phyloP scores from a whole-genome alignment of 2,888 invertebrate genomes.

The Globia sparganii region DNA sequence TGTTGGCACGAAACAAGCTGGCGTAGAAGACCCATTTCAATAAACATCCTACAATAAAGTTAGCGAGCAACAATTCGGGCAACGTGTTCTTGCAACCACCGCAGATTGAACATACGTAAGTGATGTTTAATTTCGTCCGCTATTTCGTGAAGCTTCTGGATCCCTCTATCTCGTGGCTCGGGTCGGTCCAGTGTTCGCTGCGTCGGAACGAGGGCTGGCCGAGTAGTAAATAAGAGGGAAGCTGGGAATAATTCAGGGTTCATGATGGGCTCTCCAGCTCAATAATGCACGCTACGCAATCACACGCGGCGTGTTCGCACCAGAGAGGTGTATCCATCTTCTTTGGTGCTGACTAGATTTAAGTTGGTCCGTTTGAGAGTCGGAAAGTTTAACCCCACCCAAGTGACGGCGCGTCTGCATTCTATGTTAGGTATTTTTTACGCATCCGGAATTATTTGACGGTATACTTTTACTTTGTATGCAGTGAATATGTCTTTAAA shows the following conservation, averaged over 20 bases:
- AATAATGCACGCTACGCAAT: slow-evolving; percentile 62
- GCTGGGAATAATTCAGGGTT: slow-evolving; percentile 61
- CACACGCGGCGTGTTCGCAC: slow-evolving; percentile 37
- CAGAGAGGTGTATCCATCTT: slow-evolving; percentile 29
- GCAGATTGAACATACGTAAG: slow-evolving; percentile 29
- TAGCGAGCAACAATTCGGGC: background rate
- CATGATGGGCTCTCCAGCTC: slow-evolving; percentile 55
- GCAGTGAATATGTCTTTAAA: background rate
- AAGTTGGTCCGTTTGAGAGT: background rate
- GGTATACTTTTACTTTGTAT: background rate
- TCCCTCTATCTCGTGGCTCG: background rate
- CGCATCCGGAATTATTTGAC: background rate
- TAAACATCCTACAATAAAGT: slow-evolving; percentile 6
- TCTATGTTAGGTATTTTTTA: background rate
- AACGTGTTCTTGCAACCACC: background rate
- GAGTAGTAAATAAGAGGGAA: slow-evolving; percentile 56
- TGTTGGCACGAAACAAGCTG: slow-evolving; percentile 8
- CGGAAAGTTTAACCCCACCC: background rate
- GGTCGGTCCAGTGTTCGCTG: slow-evolving; percentile 9
- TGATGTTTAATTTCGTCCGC: slow-evolving; percentile 19
- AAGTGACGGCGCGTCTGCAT: background rate
- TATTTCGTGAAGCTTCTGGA: slow-evolving; percentile 26
- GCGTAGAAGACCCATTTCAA: slow-evolving; percentile 7
- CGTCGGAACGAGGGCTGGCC: slow-evolving; percentile 20
- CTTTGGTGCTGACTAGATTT: slow-evolving; percentile 28